Percentiles rank a stretch among this genome's conserved stretches.
phyloP scores from a whole-genome alignment of 2,888 invertebrate species.

The Lomographa bimaculata region DNA sequence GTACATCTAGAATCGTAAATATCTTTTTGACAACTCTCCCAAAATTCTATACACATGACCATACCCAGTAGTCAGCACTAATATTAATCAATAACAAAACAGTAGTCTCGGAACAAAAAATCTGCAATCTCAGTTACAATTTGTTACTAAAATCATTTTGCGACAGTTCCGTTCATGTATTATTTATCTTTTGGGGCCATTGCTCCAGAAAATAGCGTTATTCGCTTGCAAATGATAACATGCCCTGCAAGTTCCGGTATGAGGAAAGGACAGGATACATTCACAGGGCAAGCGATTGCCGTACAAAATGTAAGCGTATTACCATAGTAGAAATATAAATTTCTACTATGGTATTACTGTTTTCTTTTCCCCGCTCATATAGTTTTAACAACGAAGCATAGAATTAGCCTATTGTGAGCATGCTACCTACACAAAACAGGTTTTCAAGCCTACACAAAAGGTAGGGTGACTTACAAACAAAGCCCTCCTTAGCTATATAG shows the following conservation, averaged over 20 bases:
- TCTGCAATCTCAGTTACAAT: conserved; percentile 6
- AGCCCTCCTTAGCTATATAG: conserved; percentile 51
- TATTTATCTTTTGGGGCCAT: conserved; percentile 64
- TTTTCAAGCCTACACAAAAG: conserved; percentile 57
- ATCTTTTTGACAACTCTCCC: too few species aligned
- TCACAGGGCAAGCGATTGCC: conserved; percentile 12
- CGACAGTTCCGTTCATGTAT: conserved; percentile 49
- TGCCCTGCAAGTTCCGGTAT: conserved; percentile 49
- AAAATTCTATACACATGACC: too few species aligned
- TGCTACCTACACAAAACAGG: conserved; percentile 63
- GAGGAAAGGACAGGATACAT: conserved; percentile 8
- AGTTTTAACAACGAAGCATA: conserved; percentile 34
- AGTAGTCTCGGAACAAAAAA: too few species aligned
- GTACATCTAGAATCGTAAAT: too few species aligned
- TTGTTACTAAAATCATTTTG: conserved; percentile 40
- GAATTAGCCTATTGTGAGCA: conserved; percentile 52
- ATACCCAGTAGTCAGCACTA: too few species aligned
- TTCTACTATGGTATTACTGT: not conserved
- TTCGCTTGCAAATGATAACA: conserved; percentile 56
- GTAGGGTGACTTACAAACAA: conserved; percentile 51
- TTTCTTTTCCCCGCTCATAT: conserved; percentile 22
- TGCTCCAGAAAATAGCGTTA: conserved; percentile 55
- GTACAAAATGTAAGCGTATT: too few species aligned
- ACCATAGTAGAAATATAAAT: too few species aligned
- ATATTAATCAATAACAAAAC: too few species aligned